Evolutionary conservation across 2,888 invertebrate genomes (phyloP), one percentile per base, ranked within the genome.

Genomic region (Hypomecis atomaria): DNA sequence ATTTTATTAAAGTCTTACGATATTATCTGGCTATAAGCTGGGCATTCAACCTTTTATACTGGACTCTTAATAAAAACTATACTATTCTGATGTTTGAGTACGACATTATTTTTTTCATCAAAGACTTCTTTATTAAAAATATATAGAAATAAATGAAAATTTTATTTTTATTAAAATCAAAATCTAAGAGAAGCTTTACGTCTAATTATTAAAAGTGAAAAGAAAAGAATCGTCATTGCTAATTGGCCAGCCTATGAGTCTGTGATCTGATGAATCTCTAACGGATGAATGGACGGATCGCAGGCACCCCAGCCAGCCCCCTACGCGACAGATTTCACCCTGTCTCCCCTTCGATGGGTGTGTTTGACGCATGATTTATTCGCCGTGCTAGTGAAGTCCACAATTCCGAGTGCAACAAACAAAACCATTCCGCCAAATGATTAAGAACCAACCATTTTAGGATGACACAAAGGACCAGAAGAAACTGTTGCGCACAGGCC

Each of bases 301-400:
- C 71, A 77, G 76, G 72, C 73, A 67, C 73, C 77, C 55, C 52
- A 42, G 42, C 76, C 73, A 74, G 72, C 75, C 72, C 75, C 77
- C 78, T 73, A 70, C 72, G 71, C 79, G 83, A 84, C 83, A 84
- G 76, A 84, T 82, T 83, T 77, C 82, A 76, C 85, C 82, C 85
- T 79, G 78, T 72, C 77, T 73, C 76, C 83, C 81, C 80, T 75
- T 76, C 80, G 76, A 74, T 81, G 82, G 79, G 80, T 83, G 83
- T 82, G 74, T 86, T 86, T 85, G 84, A 86, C 83, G 83, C 83
- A 82, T 86, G 86, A 86, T 88, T 87, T 88, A 87, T 86, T 78
- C 79, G 67, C 72, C 73, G 68, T 78, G 70, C 76, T 70, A 73
- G 70, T 78, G 70, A 67, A 69, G 62, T 71, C 70, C 60, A 69